Conservation (phyloP, 2,113 vertebrate species). For the Dermatemys mawii region DNA sequence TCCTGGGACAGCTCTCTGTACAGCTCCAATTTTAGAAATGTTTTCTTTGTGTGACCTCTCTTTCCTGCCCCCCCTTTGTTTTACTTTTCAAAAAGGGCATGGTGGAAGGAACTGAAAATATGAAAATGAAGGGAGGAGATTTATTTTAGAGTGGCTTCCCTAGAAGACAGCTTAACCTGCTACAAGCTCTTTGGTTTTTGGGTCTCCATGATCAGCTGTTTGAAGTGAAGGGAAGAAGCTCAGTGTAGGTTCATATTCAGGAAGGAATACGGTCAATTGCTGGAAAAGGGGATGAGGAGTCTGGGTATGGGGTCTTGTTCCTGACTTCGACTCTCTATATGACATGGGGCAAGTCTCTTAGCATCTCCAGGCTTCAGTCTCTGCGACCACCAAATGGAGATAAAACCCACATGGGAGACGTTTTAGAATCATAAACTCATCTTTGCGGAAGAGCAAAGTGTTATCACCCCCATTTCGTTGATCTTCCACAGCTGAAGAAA, state of each 20-base stretch:
- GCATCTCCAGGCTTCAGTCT: neutral
- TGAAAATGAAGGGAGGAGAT: neutral
- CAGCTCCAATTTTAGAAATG: neutral
- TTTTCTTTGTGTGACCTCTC: neutral
- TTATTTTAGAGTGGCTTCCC: neutral
- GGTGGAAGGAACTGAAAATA: neutral
- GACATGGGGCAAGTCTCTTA: neutral
- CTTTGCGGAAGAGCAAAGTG: neutral
- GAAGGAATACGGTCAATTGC: rapidly evolving
- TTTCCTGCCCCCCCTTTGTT: neutral
- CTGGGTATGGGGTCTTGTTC: neutral
- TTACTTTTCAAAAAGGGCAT: neutral
- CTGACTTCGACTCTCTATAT: neutral
- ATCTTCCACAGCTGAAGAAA: neutral
- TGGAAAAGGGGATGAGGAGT: neutral
- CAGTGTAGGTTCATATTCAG: rapidly evolving
- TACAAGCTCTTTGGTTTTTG: neutral
- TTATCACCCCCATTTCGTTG: neutral
- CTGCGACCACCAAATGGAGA: neutral
- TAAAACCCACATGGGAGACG: neutral
- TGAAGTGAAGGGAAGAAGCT: neutral
- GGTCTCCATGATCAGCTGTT: neutral
- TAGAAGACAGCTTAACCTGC: neutral
- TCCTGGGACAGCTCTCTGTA: neutral
- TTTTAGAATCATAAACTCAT: neutral